Base-by-base conservation (phyloP, 2,888 invertebrate genomes). In the Aleiodes leptofemur region DNA sequence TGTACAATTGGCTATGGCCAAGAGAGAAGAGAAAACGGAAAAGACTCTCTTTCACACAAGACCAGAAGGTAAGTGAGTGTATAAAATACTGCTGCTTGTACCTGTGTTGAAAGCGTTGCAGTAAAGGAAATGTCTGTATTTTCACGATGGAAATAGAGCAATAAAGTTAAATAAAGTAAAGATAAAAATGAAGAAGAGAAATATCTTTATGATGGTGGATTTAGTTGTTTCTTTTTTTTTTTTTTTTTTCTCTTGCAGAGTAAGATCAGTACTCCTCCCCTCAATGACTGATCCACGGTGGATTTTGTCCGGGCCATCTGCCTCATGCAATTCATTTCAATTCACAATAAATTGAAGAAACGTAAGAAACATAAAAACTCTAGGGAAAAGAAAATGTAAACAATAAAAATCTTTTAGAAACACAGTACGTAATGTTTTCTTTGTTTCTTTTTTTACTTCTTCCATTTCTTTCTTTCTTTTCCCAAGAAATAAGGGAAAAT, bases 1-100 rank as follows among this genome's bases (percentile, higher is more conserved):
- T 70, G 76, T 77, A 73, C 78, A 76, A 81, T 81, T 78, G 75
- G 70, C 70, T 69, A 69, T 74, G 48, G 34, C 50, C 29, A n/a
- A 31, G 48, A 48, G 48, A 48, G 50, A 51, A 68, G 51, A 50
- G 7, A 29, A 50, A 68, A 48, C 48, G 43, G 64, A 43, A 43
- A 64, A 43, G 64, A 16, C 64, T 64, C 48, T 14, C 11, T 23
- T 16, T 64, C 64, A 38, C n/a, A 38, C 14, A 56, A 59, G 61
- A 50, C 55, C 50, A 34, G 29, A 9, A 57, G 23, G 34, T 51
- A 57, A 29, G 64, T 48, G n/a, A 43, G 43, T 43, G 48, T 48
- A 64, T 64, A 43, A 64, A 64, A 64, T 64, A 64, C 48, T 23
- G 14, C 7, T 64, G 23, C 7, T 14, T 13, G 23, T 16, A 34